phyloP scores from a whole-genome alignment of 2,797 vertebrate species.

The Sebastes reedi region DNA sequence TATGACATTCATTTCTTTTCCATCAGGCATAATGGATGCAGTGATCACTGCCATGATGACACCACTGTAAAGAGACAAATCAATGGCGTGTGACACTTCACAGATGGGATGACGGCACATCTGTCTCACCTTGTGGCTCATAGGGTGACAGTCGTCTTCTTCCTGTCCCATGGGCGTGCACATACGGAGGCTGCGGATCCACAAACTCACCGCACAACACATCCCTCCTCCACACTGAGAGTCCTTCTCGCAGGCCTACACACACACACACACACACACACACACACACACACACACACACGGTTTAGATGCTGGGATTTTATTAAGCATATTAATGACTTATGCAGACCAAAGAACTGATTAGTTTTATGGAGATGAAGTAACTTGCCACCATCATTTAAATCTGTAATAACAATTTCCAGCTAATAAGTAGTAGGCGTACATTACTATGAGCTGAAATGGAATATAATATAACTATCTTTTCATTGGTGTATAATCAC shows the following conservation, averaged over 20 bases:
- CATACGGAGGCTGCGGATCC: constrained; percentile 92
- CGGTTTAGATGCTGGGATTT: neutral
- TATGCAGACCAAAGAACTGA: neutral
- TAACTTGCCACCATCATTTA: neutral
- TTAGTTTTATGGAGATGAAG: neutral
- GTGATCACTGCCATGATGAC: neutral
- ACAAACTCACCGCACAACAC: constrained; percentile 95
- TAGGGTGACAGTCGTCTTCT: constrained; percentile 92
- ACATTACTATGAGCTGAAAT: neutral
- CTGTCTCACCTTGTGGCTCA: constrained; percentile 91
- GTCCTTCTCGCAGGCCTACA: constrained; percentile 91
- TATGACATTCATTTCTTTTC: neutral
- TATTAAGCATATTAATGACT: neutral
- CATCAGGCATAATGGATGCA: neutral
- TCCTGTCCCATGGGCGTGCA: constrained; percentile 90
- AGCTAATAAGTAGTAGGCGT: neutral
- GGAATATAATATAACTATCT: neutral
- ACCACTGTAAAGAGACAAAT: neutral
- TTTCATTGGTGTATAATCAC: too few relatives aligned
- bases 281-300: constrained; percentile 40
- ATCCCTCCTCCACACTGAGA: constrained; percentile 89
- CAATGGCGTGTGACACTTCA: neutral
- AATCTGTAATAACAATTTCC: neutral
- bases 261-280: constrained; percentile 45
- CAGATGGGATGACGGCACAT: neutral